Conservation (phyloP, 2,888 invertebrate species). For the Lydus trimaculatus region DNA sequence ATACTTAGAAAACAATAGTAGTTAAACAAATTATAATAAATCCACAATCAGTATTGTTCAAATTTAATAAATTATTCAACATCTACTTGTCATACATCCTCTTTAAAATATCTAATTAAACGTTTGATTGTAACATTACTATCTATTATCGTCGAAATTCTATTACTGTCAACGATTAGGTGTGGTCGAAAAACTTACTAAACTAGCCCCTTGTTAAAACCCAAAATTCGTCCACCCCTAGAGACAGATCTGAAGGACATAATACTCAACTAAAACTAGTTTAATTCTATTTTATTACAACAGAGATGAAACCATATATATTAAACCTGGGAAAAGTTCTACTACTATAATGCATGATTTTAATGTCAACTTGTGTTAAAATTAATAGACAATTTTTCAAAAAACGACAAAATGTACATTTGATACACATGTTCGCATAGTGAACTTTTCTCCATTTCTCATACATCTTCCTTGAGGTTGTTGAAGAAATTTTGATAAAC, state of each 20-base stretch:
- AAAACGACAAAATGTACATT: too few species aligned
- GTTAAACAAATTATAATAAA: conserved; percentile 26
- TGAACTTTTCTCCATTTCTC: too few species aligned
- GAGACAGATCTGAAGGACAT: conserved; percentile 1
- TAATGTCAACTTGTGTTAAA: not conserved
- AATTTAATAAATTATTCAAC: not conserved
- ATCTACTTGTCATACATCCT: not conserved
- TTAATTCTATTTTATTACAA: conserved; percentile 4
- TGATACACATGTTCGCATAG: too few species aligned
- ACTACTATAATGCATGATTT: not conserved
- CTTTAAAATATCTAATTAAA: not conserved
- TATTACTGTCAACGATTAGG: not conserved
- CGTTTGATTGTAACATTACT: not conserved
- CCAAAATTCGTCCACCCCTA: not conserved
- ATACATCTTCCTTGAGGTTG: too few species aligned
- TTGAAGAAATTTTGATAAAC: too few species aligned
- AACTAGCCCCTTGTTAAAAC: conserved; percentile 10
- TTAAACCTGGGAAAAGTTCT: not conserved
- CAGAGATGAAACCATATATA: not conserved
- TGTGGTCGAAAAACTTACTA: conserved; percentile 3
- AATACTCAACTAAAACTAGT: not conserved
- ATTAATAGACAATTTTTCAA: too few species aligned
- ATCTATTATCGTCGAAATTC: not conserved
- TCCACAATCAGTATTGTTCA: conserved; percentile 3
- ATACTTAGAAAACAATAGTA: conserved; percentile 23